These are phyloP conservation scores for Nilaparvata lugens DNA, from an alignment of 1,140 invertebrate genomes.

Conservation along the genomic window DNA sequence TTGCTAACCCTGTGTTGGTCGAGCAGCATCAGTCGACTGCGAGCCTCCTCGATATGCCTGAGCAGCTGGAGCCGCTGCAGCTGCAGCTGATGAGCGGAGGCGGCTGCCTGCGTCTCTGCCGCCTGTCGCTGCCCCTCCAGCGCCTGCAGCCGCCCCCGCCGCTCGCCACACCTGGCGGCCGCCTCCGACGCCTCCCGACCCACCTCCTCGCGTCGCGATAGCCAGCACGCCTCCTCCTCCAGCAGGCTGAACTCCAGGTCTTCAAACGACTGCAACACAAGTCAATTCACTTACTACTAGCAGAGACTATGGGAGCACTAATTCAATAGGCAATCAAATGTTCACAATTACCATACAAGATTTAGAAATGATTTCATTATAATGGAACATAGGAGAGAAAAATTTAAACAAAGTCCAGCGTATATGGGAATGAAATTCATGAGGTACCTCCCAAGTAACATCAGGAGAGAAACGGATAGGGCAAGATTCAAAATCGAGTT, in stretches of 20 bases:
- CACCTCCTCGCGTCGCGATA: constrained; percentile 70
- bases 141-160: constrained; percentile 51
- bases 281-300: no score
- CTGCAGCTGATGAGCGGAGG: constrained; percentile 53
- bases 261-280: constrained; percentile 70
- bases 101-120: constrained; percentile 46
- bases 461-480: no score
- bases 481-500: no score
- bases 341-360: no score
- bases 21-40: constrained; percentile 8
- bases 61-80: constrained; percentile 48
- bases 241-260: constrained; percentile 89
- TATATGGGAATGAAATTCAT: no score
- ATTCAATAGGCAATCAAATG: not conserved
- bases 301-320: constrained; percentile 46
- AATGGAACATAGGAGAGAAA: no score
- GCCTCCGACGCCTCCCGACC: constrained; percentile 64
- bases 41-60: constrained; percentile 50
- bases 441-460: no score
- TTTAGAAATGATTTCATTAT: no score
- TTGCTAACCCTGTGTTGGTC: not conserved
- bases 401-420: no score
- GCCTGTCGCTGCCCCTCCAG: constrained; percentile 54
- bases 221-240: constrained; percentile 77
- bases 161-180: constrained; percentile 49